Percentiles rank a stretch among this genome's conserved stretches.
Evolutionary conservation across 1,140 invertebrate genomes (phyloP).

Genomic region (Trichogramma pretiosum): DNA sequence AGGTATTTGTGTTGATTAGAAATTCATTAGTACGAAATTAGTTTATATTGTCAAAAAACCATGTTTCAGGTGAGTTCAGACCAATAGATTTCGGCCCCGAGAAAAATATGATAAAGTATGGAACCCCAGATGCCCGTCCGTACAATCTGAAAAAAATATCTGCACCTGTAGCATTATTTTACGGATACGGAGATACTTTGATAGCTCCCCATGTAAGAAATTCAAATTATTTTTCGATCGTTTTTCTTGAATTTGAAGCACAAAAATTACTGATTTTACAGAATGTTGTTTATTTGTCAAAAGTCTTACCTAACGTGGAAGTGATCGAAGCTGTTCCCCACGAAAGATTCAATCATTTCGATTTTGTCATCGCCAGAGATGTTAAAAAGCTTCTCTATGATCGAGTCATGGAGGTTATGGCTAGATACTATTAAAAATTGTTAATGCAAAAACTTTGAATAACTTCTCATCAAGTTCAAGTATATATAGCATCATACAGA

Average conservation of each 20-base stretch:
- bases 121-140: not conserved
- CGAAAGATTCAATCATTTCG: constrained; percentile 7
- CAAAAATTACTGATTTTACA: too few species aligned
- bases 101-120: constrained; percentile 1
- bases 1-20: too few species aligned
- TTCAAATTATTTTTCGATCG: not conserved
- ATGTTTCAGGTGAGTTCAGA: constrained; percentile 4
- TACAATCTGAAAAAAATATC: constrained; percentile 1
- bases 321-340: not conserved
- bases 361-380: constrained; percentile 3
- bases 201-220: not conserved
- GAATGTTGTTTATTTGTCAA: not conserved
- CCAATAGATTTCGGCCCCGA: not conserved
- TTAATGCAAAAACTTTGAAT: too few species aligned
- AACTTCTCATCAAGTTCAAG: too few species aligned
- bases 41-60: too few species aligned
- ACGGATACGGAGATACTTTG: not conserved
- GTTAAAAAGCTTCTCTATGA: constrained; percentile 3
- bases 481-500: too few species aligned
- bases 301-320: not conserved
- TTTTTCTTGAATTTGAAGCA: constrained; percentile 39
- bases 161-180: constrained; percentile 1
- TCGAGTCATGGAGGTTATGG: constrained; percentile 22
- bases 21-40: too few species aligned
- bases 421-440: constrained; percentile 7